A percentile compares a stretch with the other conserved stretches of the same genome.
phyloP scores from a whole-genome alignment of 2,888 invertebrate genomes.

The Heterodera filipjevi region DNA sequence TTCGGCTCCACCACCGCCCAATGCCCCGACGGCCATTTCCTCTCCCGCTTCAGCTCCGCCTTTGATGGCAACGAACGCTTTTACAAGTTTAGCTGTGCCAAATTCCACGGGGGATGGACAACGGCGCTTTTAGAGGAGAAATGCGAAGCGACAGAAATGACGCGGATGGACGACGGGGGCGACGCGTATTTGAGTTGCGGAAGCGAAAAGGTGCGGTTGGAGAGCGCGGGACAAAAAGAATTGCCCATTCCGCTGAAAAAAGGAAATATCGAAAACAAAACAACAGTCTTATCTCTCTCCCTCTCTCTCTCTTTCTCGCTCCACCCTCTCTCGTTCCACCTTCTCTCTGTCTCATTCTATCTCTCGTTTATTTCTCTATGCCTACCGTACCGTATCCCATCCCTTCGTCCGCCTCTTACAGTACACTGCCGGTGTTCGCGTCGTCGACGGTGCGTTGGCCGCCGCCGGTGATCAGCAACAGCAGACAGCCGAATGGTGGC shows the following conservation, averaged over 20 bases:
- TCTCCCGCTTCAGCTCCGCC: constrained; percentile 48
- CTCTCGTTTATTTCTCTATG: background rate
- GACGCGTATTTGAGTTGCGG: constrained; percentile 52
- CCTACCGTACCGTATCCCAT: background rate
- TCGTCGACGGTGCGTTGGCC: constrained; percentile 42
- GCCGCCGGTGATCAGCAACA: constrained; percentile 6
- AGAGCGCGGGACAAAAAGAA: no score
- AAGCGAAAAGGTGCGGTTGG: constrained; percentile 42
- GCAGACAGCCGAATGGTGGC: constrained; percentile 46
- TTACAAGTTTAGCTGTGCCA: constrained; percentile 50
- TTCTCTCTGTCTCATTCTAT: background rate
- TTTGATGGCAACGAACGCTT: constrained; percentile 50
- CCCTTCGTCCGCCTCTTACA: background rate
- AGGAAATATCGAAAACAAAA: no score
- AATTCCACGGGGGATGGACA: constrained; percentile 33
- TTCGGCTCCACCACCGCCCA: constrained; percentile 47
- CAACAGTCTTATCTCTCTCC: no score
- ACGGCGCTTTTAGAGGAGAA: constrained; percentile 42
- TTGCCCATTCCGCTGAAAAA: no score
- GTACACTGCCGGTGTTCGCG: constrained; percentile 52
- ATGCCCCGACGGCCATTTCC: constrained; percentile 50
- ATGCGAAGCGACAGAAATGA: constrained; percentile 49
- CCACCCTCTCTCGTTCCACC: no score
- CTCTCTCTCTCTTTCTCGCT: no score
- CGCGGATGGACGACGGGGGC: constrained; percentile 51